Percentiles rank a stretch among this genome's conserved stretches.
Conservation (phyloP, 2,888 invertebrate species). For the Scaptomyza parva region DNA sequence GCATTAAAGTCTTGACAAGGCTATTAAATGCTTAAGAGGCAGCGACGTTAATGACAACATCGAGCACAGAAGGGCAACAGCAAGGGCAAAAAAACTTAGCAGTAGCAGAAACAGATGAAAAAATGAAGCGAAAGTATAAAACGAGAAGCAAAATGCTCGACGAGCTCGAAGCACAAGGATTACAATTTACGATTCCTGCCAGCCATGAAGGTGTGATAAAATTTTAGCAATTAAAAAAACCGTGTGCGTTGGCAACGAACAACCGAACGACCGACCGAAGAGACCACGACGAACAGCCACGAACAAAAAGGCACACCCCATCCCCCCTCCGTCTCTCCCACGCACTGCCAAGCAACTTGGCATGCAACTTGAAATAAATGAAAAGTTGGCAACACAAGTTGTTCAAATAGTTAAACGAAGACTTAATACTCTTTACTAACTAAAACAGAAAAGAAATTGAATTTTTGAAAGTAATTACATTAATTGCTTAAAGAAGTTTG, state of each 20-base stretch:
- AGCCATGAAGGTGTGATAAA: constrained; percentile 80
- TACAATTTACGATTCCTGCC: constrained; percentile 80
- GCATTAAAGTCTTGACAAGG: constrained; percentile 81
- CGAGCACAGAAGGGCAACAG: constrained; percentile 51
- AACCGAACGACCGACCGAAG: too few relatives aligned
- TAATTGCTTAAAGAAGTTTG: background rate
- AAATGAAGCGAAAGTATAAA: background rate
- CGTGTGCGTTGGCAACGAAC: constrained; percentile 79
- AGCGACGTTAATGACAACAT: constrained; percentile 78
- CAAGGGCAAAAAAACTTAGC: constrained; percentile 24
- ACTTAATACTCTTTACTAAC: constrained; percentile 36
- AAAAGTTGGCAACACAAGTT: constrained; percentile 15
- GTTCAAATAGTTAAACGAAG: constrained; percentile 10
- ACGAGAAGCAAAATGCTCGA: constrained; percentile 45
- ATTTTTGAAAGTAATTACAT: background rate
- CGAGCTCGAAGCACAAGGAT: constrained; percentile 69
- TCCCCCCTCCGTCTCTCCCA: background rate
- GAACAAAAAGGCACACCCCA: constrained; percentile 35
- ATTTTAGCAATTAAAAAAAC: constrained; percentile 80
- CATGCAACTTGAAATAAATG: constrained; percentile 71
- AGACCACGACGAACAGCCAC: constrained; percentile 46
- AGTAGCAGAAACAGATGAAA: background rate
- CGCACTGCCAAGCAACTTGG: constrained; percentile 52
- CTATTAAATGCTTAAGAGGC: constrained; percentile 81
- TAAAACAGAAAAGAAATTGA: background rate